Percentiles rank a stretch among this genome's conserved stretches.
Conservation (phyloP, 1,140 invertebrate genomes). For the Drosophila teissieri region DNA sequence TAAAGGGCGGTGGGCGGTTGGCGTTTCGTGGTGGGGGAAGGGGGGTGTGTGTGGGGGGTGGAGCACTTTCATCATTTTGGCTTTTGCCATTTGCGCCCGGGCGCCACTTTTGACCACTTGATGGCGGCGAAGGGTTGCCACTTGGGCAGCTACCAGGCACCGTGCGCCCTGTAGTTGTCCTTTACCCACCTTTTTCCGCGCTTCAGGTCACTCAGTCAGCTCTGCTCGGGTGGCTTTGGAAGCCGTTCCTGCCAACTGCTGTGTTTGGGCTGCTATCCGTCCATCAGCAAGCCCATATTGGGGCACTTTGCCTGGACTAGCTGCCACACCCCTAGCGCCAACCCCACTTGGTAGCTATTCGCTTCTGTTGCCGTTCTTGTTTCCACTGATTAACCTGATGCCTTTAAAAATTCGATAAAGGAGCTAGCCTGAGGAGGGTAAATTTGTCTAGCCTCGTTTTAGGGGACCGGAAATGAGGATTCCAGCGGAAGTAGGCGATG, state of each 20-base stretch:
- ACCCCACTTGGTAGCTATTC: constrained; percentile 11
- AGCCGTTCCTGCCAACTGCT: constrained; percentile 62
- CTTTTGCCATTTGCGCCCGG: constrained; percentile 74
- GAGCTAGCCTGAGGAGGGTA: constrained; percentile 2
- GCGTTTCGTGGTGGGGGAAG: no score
- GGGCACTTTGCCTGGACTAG: constrained; percentile 6
- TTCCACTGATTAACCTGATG: constrained; percentile 54
- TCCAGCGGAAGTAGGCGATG: constrained; percentile 39
- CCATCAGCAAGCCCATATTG: constrained; percentile 16
- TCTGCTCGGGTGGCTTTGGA: constrained; percentile 42
- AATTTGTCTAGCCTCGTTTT: constrained; percentile 40
- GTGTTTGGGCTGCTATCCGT: constrained; percentile 56
- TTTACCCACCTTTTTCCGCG: constrained; percentile 12
- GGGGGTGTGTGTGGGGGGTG: constrained; percentile 19
- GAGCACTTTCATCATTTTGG: constrained; percentile 79
- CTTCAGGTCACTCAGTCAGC: constrained; percentile 76
- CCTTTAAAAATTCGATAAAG: constrained; percentile 29
- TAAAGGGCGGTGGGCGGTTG: constrained; percentile 12
- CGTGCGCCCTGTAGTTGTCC: constrained; percentile 19
- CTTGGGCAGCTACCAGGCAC: constrained; percentile 61
- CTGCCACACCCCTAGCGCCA: constrained; percentile 8
- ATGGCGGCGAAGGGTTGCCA: constrained; percentile 64
- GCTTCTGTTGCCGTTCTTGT: constrained; percentile 32
- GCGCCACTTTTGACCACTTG: constrained; percentile 77
- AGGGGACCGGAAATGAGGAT: constrained; percentile 47